Conservation (phyloP, 2,113 vertebrate genomes). For the Abramis brama region DNA sequence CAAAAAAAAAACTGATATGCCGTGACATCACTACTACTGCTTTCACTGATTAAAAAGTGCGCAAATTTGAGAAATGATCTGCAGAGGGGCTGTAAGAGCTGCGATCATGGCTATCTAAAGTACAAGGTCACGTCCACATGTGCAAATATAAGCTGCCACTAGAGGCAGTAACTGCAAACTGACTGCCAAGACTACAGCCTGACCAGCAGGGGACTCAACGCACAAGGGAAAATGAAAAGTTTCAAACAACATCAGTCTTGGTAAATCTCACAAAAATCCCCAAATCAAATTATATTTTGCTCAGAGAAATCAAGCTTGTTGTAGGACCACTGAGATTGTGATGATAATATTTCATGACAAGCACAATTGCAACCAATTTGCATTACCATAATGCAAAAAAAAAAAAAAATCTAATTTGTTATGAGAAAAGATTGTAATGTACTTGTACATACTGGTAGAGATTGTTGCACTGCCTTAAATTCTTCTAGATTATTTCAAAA, state of each 20-base stretch:
- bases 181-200: slow-evolving; percentile 46
- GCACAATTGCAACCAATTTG: not conserved
- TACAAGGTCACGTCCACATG: slow-evolving; percentile 6
- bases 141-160: slow-evolving; percentile 46
- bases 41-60: too few species aligned
- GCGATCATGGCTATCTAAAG: slow-evolving; percentile 15
- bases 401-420: not conserved
- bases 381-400: not conserved
- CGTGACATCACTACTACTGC: not conserved
- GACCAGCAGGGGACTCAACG: slow-evolving; percentile 56
- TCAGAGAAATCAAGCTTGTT: not conserved
- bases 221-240: slow-evolving; percentile 35
- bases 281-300: not conserved
- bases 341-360: not conserved
- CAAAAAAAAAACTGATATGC: not conserved
- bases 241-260: not conserved
- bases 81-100: not conserved
- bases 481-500: not conserved
- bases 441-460: not conserved
- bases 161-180: slow-evolving; percentile 33
- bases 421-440: not conserved
- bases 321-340: not conserved
- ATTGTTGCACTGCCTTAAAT: not conserved
- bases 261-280: slow-evolving; percentile 5
- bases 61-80: not conserved